Evolutionary conservation across 2,113 vertebrate genomes (phyloP), one percentile per base, ranked within the genome.

Genomic region (Lontra canadensis): DNA sequence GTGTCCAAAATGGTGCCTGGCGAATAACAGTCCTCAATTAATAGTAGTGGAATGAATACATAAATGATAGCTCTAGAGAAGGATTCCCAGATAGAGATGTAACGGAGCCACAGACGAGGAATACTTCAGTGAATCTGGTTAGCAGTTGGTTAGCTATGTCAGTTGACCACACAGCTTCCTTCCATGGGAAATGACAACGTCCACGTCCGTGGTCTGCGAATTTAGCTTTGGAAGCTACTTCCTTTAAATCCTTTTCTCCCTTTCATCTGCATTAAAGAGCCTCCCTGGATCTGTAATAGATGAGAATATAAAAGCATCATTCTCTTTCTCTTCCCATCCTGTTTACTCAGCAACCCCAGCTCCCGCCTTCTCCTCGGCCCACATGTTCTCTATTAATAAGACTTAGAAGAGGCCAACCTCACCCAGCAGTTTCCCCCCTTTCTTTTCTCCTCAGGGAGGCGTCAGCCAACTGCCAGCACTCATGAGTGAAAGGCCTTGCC

Each of bases 291-390:
- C 92, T 95, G 55, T 90, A 96, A 96, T 47, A 95, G 94, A 97
- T 90, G 86, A 90, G 91, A 82, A 67, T 88, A 97, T 96, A 95
- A 98, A 97, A 97, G 93, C 95, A 89, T 94, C 96, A 39, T 95
- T 97, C 94, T 97, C 88, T 96, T 89, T 95, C 95, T 95, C 96
- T 95, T 59, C 84, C 83, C 95, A 91, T 97, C 97, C 95, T 97
- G 97, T 97, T 98, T 97, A 97, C 90, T 81, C 90, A 88, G 93
- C 88, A 69, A 86, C 57, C 90, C 94, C 69, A 87, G 90, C 76
- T 80, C 87, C 79, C 29, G 39, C 92, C 92, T 83, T 49, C 1
- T 96, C 90, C 88, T 84, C 92, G 49, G 94, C 85, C 97, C 97
- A 95, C 97, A 91, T 90, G 94, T 96, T 96, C 93, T 93, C 95